Base-by-base conservation (phyloP, 2,797 vertebrate species). In the Chanos chanos region DNA sequence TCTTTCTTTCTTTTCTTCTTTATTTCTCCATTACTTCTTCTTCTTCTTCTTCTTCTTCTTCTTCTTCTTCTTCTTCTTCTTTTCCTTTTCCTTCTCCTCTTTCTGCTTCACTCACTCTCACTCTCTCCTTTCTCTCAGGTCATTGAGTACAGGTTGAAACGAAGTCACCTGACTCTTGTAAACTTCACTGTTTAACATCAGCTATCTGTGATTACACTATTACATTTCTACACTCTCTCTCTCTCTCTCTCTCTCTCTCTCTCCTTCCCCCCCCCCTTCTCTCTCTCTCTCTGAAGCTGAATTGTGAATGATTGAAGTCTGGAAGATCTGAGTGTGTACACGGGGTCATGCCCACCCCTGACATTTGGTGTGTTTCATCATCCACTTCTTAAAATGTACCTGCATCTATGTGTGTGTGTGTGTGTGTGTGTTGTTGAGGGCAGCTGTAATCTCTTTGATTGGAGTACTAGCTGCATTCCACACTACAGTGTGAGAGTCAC, bases 391-490 rank as follows among this genome's bases (percentile, higher is more conserved):
- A n/a, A n/a, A n/a, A n/a, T n/a, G n/a, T n/a, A n/a, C n/a, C n/a
- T n/a, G n/a, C n/a, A n/a, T n/a, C n/a, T 37, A 36, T 39, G 30
- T 31, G 30, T 12, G 8, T 39, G 15, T 39, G 37, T 39, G 37
- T 15, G 10, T 8, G 5, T 52, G 64, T 59, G 39, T 47, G 34
- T 58, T 63, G 61, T 54, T 53, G 67, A 70, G 49, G 5, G 55
- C 51, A 44, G 50, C 40, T 60, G 49, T 60, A 47, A 70, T 58
- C 40, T 27, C 55, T 69, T 47, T 70, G 61, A 64, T 64, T 41
- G 31, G 27, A 45, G 37, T 27, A 50, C 27, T 59, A 33, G 37
- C 49, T 44, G 30, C 54, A 60, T 63, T 64, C 60, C 43, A 39
- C 44, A 56, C 25, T 47, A 56, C 25, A 7, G 19, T 40, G 16